Evolutionary conservation across 2,113 vertebrate genomes (phyloP).

Genomic region (Lontra canadensis): DNA sequence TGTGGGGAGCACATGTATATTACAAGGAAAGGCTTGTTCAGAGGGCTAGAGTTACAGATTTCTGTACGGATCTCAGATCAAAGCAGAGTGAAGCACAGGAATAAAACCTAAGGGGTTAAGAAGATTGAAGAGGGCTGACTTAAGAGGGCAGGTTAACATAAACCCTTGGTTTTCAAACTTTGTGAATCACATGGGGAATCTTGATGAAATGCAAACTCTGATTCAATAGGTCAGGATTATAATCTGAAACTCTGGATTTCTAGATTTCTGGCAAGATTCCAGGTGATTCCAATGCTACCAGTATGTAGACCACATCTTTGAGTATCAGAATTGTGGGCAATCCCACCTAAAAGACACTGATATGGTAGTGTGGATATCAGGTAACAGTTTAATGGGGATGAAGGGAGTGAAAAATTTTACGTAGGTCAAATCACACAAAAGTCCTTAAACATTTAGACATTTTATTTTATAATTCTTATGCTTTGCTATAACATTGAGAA

Average conservation of each 20-base stretch:
- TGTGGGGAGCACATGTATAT: not conserved
- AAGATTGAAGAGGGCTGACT: not conserved
- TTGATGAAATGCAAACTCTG: conserved; percentile 21
- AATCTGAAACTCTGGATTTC: conserved; percentile 29
- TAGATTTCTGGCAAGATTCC: not conserved
- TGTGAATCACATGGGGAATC: not conserved
- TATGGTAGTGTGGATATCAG: not conserved
- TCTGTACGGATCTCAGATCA: not conserved
- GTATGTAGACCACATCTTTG: not conserved
- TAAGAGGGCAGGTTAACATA: not conserved
- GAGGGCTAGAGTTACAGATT: not conserved
- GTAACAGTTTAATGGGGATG: not conserved
- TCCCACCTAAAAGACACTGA: not conserved
- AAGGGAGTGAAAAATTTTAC: not conserved
- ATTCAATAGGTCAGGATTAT: not conserved
- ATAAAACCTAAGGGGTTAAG: not conserved
- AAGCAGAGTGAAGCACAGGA: not conserved
- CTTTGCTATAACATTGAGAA: conserved; percentile 33
- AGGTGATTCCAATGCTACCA: not conserved
- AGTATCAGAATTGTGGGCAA: not conserved
- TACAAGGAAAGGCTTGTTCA: not conserved
- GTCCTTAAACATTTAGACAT: conserved; percentile 8
- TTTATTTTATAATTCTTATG: conserved; percentile 5
- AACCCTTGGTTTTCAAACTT: not conserved
- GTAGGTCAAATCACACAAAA: not conserved